These are phyloP conservation scores for Margarornis squamiger DNA, from an alignment of 2,797 vertebrate genomes.

Conservation along the genomic window DNA sequence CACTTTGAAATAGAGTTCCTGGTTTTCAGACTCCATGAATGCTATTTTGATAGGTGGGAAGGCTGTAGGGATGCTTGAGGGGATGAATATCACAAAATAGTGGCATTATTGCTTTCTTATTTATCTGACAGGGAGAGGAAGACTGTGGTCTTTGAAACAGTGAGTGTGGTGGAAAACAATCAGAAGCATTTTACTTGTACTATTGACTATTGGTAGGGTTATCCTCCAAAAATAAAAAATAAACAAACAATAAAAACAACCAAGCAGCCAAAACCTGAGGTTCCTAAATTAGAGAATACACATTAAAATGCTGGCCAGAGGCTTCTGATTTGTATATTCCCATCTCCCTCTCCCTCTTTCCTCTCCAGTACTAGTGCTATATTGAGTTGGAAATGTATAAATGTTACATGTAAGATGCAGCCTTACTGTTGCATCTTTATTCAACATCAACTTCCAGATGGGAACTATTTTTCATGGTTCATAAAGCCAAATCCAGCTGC, in stretches of 20 bases:
- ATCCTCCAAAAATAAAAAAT: neutral
- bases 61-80: neutral
- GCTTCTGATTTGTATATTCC: constrained; percentile 44
- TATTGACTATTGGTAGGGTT: neutral
- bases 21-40: neutral
- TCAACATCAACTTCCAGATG: constrained; percentile 84
- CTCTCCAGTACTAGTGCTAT: neutral
- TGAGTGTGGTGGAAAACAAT: neutral
- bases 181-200: neutral
- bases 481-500: constrained; percentile 87
- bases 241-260: neutral
- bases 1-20: constrained; percentile 13
- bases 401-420: constrained; percentile 76
- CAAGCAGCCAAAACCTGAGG: neutral
- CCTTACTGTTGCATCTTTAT: constrained; percentile 84
- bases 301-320: constrained; percentile 22
- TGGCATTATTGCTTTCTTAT: neutral
- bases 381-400: constrained; percentile 69
- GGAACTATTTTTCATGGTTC: constrained; percentile 86
- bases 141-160: neutral
- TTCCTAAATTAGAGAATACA: constrained; percentile 7
- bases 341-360: neutral
- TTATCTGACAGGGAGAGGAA: neutral
- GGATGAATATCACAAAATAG: neutral
- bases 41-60: neutral